These are phyloP conservation scores for Sebastes steindachneri DNA, from an alignment of 2,797 vertebrate genomes.

Conservation along the genomic window DNA sequence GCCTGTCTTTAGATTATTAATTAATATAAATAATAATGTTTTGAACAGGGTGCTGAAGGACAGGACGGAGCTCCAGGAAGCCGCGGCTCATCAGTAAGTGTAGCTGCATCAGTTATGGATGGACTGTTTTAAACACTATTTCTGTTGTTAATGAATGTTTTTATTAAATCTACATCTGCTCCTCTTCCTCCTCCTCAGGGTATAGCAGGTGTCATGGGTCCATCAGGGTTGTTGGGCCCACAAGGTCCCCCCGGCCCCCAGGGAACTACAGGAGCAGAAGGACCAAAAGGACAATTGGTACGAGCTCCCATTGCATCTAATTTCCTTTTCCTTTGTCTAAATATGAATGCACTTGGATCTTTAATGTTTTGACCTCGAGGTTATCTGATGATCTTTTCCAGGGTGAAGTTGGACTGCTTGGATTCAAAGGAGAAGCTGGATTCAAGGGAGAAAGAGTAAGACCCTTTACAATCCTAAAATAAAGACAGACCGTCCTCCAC, in stretches of 20 bases:
- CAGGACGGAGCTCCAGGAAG: conserved; percentile 88
- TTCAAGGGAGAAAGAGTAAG: conserved; percentile 92
- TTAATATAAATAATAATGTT: background rate
- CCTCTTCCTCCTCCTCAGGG: conserved; percentile 79
- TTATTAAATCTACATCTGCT: background rate
- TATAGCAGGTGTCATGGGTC: conserved; percentile 87
- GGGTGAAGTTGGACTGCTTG: conserved; percentile 90
- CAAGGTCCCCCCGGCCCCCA: conserved; percentile 90
- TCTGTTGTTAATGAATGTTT: background rate
- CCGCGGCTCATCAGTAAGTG: conserved; percentile 90
- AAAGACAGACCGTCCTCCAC: background rate
- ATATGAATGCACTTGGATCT: background rate
- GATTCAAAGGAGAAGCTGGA: conserved; percentile 93
- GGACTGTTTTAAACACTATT: background rate
- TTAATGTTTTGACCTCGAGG: background rate
- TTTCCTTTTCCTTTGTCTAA: background rate
- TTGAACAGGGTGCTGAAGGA: conserved; percentile 87
- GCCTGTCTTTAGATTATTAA: background rate
- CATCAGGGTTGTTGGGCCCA: conserved; percentile 87
- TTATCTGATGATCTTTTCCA: conserved; percentile 55
- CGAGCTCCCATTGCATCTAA: background rate
- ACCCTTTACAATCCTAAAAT: background rate
- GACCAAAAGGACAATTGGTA: conserved; percentile 94
- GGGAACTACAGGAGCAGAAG: conserved; percentile 89
- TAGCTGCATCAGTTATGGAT: background rate